A percentile compares a stretch with the other conserved stretches of the same genome.
phyloP scores from a whole-genome alignment of 2,113 vertebrate species.

The Rhinolophus ferrumequinum region DNA sequence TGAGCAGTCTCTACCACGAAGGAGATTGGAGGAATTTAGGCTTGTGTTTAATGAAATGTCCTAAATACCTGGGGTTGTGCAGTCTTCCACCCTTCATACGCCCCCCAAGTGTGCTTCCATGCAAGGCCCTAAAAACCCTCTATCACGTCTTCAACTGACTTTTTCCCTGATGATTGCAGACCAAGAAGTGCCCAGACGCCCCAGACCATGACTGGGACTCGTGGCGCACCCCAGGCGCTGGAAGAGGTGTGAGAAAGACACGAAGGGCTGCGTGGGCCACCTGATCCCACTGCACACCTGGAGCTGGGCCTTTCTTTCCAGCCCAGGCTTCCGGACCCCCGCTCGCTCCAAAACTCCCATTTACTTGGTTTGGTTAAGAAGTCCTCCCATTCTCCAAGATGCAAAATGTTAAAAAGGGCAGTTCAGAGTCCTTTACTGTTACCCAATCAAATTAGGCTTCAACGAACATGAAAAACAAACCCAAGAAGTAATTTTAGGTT shows the following conservation, averaged over 20 bases:
- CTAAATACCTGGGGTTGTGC: neutral
- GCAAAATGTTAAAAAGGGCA: conserved; percentile 69
- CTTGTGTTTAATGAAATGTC: neutral
- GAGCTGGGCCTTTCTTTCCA: neutral
- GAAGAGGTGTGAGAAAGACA: neutral
- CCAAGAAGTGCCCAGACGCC: neutral
- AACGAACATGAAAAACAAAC: conserved; percentile 28
- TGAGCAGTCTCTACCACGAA: neutral
- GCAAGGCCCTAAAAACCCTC: neutral
- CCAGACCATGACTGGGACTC: neutral
- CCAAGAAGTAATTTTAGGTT: neutral
- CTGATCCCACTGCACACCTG: neutral
- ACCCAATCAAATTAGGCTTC: conserved; percentile 36
- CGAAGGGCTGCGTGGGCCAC: neutral
- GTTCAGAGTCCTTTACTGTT: conserved; percentile 40
- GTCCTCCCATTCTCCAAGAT: conserved; percentile 48
- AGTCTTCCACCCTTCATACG: neutral
- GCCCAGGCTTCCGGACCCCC: neutral
- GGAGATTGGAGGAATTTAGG: neutral
- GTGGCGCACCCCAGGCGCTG: neutral
- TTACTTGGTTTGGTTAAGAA: neutral
- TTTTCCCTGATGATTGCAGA: conserved; percentile 28
- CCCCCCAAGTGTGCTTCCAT: neutral
- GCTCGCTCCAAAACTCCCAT: neutral
- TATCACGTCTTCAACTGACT: neutral